Conservation (phyloP, 1,140 invertebrate species). For the Arion vulgaris region DNA sequence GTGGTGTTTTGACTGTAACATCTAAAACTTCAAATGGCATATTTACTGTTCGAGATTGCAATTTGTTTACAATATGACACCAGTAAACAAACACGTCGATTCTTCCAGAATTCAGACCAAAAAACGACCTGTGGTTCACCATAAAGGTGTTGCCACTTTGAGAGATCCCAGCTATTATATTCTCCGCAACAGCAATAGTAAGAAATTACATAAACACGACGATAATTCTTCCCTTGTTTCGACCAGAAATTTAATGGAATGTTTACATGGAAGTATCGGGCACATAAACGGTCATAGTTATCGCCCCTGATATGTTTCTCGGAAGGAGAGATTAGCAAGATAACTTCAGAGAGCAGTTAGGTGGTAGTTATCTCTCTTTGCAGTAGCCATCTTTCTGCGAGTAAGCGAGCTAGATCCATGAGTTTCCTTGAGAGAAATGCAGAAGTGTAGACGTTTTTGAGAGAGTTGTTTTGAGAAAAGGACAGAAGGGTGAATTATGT, state of each 20-base stretch:
- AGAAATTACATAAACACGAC: neutral
- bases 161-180: neutral
- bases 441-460: too few relatives aligned
- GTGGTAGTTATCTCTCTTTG: neutral
- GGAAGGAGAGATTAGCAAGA: neutral
- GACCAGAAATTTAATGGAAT: neutral
- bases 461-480: too few relatives aligned
- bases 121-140: too few relatives aligned
- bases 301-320: neutral
- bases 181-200: neutral
- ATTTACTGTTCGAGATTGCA: too few relatives aligned
- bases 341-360: constrained; percentile 11
- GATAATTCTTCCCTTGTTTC: neutral
- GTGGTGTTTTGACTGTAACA: too few relatives aligned
- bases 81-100: too few relatives aligned
- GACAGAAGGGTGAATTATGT: too few relatives aligned
- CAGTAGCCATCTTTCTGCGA: neutral
- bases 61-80: too few relatives aligned
- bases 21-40: too few relatives aligned
- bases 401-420: neutral
- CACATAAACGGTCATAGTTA: neutral
- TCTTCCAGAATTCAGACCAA: too few relatives aligned
- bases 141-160: neutral
- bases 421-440: too few relatives aligned
- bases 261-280: neutral